Base-by-base conservation (phyloP, 2,888 invertebrate species). In the Chymomyza fuscimana region DNA sequence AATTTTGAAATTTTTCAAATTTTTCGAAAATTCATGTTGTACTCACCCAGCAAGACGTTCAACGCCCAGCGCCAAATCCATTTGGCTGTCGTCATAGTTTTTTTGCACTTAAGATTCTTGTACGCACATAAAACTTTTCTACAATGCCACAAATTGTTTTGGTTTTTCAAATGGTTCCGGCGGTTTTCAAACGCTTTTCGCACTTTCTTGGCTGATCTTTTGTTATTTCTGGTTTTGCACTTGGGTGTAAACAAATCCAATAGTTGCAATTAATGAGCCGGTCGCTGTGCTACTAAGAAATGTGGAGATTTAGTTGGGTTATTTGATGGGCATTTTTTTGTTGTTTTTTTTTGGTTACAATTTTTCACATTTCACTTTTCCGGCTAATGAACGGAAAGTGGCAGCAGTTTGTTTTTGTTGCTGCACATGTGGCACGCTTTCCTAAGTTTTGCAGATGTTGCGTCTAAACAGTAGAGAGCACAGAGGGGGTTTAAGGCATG, bases 81-180 rank as follows among this genome's bases (percentile, higher is more conserved):
- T 90, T 90, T 89, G 79, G 81, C 83, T 88, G 90, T 90, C 89
- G 89, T 87, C 89, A 90, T 89, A 82, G 81, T 89, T 79, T 79
- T 77, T 63, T 76, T 87, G 89, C 85, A 86, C 89, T 86, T 87
- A 75, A 83, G 76, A 77, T 76, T 79, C 73, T 72, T 67, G 46
- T 32, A 52, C 52, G n/a, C 5, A 62, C 46, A 50, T 50, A 62
- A 46, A 62, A 46, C 40, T 46, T 12, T 46, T 46, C 12, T 46
- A 46, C 40, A 46, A 46, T 46, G 40, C 40, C 40, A 12, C 40
- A 46, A 46, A 46, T 46, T 46, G 40, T 46, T 46, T 46, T 46
- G 10, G 40, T 10, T 46, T 46, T 63, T 15, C 29, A n/a, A 40
- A 29, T n/a, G 22, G 50, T 9, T n/a, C 12, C 29, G 22, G 15